Evolutionary conservation across 2,888 invertebrate species (phyloP).

Genomic region (Augochlorella aurata): DNA sequence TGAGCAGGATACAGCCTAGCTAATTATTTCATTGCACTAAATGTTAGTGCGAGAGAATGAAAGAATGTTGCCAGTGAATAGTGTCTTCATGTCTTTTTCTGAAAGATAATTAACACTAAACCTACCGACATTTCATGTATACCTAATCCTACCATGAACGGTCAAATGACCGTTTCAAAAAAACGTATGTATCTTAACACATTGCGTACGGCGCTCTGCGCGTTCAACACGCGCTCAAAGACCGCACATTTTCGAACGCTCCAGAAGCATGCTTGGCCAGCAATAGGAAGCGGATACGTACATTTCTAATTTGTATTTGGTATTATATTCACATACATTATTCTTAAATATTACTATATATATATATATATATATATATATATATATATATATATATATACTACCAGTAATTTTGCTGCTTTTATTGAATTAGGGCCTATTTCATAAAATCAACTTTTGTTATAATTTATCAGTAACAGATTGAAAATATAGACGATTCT

Average conservation of each 20-base stretch:
- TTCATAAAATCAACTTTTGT: conserved; percentile 2
- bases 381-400: background rate
- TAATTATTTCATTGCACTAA: too few species aligned
- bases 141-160: too few species aligned
- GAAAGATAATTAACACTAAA: too few species aligned
- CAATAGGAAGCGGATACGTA: conserved; percentile 3
- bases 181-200: too few species aligned
- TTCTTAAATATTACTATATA: conserved; percentile 17
- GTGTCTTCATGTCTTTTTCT: too few species aligned
- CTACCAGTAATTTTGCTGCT: background rate
- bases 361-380: background rate
- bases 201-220: too few species aligned
- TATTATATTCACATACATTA: conserved; percentile 1
- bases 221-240: too few species aligned
- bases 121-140: too few species aligned
- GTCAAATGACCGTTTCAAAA: too few species aligned
- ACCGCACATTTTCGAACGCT: conserved; percentile 16
- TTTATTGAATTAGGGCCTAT: conserved; percentile 1
- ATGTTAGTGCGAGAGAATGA: too few species aligned
- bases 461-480: conserved; percentile 1
- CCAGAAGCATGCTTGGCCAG: conserved; percentile 12
- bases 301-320: conserved; percentile 6
- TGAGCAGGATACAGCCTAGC: too few species aligned
- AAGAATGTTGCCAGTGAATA: too few species aligned
- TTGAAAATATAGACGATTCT: conserved; percentile 5